Conservation (phyloP, 2,113 vertebrate genomes). For the Elaphurus davidianus region DNA sequence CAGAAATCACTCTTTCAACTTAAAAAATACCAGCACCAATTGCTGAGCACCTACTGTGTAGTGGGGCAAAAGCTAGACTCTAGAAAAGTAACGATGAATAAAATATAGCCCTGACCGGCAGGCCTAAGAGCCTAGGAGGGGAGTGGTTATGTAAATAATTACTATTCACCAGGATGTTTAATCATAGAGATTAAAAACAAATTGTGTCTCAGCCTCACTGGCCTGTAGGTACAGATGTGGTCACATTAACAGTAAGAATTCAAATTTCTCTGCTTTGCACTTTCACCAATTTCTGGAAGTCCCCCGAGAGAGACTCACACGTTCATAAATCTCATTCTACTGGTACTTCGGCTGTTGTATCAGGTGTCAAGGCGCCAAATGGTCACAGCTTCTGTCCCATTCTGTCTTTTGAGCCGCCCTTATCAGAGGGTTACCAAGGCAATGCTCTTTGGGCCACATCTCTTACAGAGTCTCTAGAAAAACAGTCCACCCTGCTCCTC, state of each 20-base stretch:
- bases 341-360: not conserved
- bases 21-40: not conserved
- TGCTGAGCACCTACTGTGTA: not conserved
- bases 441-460: not conserved
- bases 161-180: not conserved
- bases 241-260: not conserved
- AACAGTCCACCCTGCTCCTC: not conserved
- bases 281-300: not conserved
- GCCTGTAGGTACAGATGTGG: not conserved
- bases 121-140: not conserved
- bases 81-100: not conserved
- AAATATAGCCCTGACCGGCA: not conserved
- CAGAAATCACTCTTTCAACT: not conserved
- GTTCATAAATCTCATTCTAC: not conserved
- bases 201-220: not conserved
- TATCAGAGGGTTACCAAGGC: not conserved
- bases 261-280: not conserved
- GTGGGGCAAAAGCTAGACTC: not conserved
- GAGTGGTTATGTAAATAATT: not conserved
- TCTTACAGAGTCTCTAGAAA: not conserved
- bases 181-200: not conserved
- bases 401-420: not conserved
- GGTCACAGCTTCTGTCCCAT: not conserved
- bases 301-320: not conserved
- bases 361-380: not conserved